phyloP scores from a whole-genome alignment of 1,140 invertebrate species.

The Brachionus asplanchnoidis region DNA sequence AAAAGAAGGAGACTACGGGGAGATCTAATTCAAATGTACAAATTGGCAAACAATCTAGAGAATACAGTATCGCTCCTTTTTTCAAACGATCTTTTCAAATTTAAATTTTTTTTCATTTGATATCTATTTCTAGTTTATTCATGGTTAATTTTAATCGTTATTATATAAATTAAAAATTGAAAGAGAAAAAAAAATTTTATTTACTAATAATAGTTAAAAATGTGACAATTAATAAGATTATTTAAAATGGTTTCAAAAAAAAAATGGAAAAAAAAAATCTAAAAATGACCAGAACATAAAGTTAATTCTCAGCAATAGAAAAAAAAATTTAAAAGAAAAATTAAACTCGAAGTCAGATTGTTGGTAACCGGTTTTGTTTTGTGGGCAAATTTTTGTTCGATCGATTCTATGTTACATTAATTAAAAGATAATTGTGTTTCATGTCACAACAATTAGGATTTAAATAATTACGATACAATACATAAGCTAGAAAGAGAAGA shows the following conservation, averaged over 20 bases:
- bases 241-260: background rate
- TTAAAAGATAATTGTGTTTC: conserved; percentile 7
- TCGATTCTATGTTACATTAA: background rate
- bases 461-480: conserved; percentile 9
- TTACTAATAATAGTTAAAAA: background rate
- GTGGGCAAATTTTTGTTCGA: background rate
- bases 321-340: background rate
- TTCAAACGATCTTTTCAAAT: too few relatives aligned
- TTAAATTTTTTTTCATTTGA: too few relatives aligned
- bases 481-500: background rate
- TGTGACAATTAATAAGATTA: background rate
- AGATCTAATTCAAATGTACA: too few relatives aligned
- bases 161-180: background rate
- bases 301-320: background rate
- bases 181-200: background rate
- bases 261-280: background rate
- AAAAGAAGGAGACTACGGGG: too few relatives aligned
- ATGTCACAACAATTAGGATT: conserved; percentile 16
- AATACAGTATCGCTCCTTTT: too few relatives aligned
- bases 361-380: background rate
- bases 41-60: too few relatives aligned
- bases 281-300: background rate
- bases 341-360: background rate
- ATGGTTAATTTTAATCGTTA: background rate
- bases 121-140: too few relatives aligned